A percentile compares a stretch with the other conserved stretches of the same genome.
These are phyloP conservation scores for Zoanthus solanderi DNA, from an alignment of 92 coral and sea anemone species.

Conservation along the genomic window DNA sequence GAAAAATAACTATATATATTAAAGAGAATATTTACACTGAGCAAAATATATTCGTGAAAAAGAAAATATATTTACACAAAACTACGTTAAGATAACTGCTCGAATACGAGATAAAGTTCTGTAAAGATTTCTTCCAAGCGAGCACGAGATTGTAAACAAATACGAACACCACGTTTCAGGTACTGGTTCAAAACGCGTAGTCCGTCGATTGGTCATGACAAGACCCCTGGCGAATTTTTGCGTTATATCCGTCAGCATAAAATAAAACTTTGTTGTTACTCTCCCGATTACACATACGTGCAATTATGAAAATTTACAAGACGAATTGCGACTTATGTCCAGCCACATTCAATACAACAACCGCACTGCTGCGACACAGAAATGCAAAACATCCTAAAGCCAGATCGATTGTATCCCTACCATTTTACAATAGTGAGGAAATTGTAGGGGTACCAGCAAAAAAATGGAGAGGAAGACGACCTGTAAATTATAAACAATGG, in stretches of 20 bases:
- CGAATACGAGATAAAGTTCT: background rate
- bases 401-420: background rate
- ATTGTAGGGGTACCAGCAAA: background rate
- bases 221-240: slow-evolving; percentile 20
- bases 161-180: background rate
- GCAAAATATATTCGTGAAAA: background rate
- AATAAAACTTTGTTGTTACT: background rate
- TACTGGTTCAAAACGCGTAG: slow-evolving; percentile 20
- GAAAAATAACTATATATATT: background rate
- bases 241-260: background rate
- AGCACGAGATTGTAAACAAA: background rate
- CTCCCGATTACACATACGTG: background rate
- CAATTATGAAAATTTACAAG: slow-evolving; percentile 35
- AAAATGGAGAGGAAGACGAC: slow-evolving; percentile 45
- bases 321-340: slow-evolving; percentile 48
- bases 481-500: slow-evolving; percentile 42
- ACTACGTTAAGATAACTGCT: slow-evolving; percentile 10
- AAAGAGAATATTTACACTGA: background rate
- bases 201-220: slow-evolving; percentile 19
- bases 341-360: slow-evolving; percentile 44
- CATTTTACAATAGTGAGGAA: background rate
- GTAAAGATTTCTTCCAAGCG: background rate
- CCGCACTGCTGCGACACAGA: slow-evolving; percentile 51
- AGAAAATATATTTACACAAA: slow-evolving; percentile 1
- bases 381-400: slow-evolving; percentile 35